Evolutionary conservation across 2,888 invertebrate genomes (phyloP), one percentile per base, ranked within the genome.

Genomic region (Pelosia muscerda): DNA sequence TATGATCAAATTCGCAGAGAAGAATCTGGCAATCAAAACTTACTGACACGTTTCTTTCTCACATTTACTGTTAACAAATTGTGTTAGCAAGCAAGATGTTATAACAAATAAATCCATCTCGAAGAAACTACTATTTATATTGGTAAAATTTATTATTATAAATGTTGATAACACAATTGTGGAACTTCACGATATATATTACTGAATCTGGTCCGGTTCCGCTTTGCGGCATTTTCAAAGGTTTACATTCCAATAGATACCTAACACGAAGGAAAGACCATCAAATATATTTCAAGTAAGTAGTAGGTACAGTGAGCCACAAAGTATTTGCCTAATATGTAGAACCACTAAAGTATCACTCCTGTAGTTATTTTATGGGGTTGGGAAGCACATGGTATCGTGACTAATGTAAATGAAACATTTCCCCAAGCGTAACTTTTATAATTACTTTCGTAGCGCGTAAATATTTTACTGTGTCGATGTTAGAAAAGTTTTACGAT

Each of bases 351-450:
- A 69, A 65, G 62, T 72, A 72, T 69, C 59, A 62, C 28, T 73
- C 76, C 79, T 75, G 74, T 76, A 65, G 72, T 69, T 71, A 74
- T 79, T 80, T 77, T 76, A 72, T 68, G 61, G 49, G 68, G 69
- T 69, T 53, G 22, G 66, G 67, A 71, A 65, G 71, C 65, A 61
- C 69, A 77, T 81, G 79, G 74, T 74, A 81, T 84, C 79, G 85
- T 84, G 84, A 79, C 82, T 82, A 79, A 85, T 82, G 69, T 63
- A 69, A 76, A 73, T 73, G 42, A 64, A 80, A 64, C 64, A 71
- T 81, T 84, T 78, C 73, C 67, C 78, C 77, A 69, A 69, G 69
- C 77, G 68, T 63, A 64, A 57, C 78, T 79, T 84, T 79, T 79
- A 78, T 74, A 65, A 63, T 54, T 31, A 63, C 55, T 72, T 75